Base-by-base conservation (phyloP, 2,797 vertebrate species). In the Acridotheres tristis region DNA sequence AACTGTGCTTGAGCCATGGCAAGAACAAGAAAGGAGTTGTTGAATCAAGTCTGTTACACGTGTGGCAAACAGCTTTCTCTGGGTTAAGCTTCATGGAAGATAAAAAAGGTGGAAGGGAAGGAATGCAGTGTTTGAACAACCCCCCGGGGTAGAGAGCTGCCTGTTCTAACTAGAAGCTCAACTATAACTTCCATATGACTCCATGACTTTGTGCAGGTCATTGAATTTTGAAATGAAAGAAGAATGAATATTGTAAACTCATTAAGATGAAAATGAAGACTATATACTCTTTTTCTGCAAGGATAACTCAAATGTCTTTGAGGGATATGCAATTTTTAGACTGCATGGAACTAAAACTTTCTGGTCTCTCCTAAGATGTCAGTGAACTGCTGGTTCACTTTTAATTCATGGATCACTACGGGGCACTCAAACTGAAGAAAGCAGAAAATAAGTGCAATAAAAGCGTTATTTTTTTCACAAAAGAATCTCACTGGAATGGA, bases 221-320 rank as follows among this genome's bases (percentile, higher is more conserved):
- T 57, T 78, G 68, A 23, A 36, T 83, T 93, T 93, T 76, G 48
- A 74, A 88, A 69, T 26, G 5, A 50, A 71, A 71, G 50, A 81
- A 38, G 16, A 74, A 74, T 29, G 12, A 67, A 42, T 48, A 53
- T 6, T 32, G 32, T 20, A 29, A 47, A 73, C 13, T 36, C 36
- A 43, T 1, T n/a, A 59, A 81, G 40, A 69, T 32, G 45, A 71
- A 55, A 88, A 89, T 63, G 5, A 85, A 77, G 57, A 50, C n/a
- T 38, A 50, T 32, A 59, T 57, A 54, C 34, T 54, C 17, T 26
- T n/a, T 73, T 72, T 90, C 63, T 53, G 26, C 48, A 85, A 74
- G 51, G 45, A 61, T 11, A 85, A 57, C 16, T 65, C 25, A 73
- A 72, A 6, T 58, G 62, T 38, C 38, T 76, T 62, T 57, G 53